Evolutionary conservation across 2,888 invertebrate genomes (phyloP).

Genomic region (Opisthograptis luteolata): DNA sequence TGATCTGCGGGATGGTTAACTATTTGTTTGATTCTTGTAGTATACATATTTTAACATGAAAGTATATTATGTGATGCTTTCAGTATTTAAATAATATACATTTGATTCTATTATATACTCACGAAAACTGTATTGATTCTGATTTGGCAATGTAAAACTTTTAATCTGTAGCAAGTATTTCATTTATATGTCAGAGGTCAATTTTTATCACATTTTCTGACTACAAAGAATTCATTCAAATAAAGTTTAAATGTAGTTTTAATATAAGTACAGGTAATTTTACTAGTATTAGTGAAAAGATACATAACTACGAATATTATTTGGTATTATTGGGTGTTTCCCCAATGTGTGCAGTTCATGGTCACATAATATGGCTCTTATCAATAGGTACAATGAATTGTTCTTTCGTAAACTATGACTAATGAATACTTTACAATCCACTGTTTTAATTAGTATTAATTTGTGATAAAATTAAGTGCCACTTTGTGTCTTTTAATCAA

Average conservation of each 20-base stretch:
- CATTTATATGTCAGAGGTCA: background rate
- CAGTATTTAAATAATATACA: too few species aligned
- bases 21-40: background rate
- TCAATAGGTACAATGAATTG: background rate
- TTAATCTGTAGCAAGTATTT: too few species aligned
- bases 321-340: background rate
- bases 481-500: conserved; percentile 14
- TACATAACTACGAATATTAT: too few species aligned
- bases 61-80: too few species aligned
- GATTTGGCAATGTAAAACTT: too few species aligned
- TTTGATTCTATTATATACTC: too few species aligned
- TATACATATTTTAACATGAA: too few species aligned
- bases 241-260: too few species aligned
- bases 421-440: background rate
- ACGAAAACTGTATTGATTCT: too few species aligned
- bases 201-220: background rate
- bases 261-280: too few species aligned
- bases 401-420: background rate
- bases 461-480: conserved; percentile 24
- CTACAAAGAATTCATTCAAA: too few species aligned
- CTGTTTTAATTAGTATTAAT: background rate
- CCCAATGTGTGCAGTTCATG: background rate
- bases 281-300: too few species aligned
- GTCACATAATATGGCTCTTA: background rate
- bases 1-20: conserved; percentile 57